phyloP scores from a whole-genome alignment of 2,113 vertebrate species.

The Tauraco erythrolophus region DNA sequence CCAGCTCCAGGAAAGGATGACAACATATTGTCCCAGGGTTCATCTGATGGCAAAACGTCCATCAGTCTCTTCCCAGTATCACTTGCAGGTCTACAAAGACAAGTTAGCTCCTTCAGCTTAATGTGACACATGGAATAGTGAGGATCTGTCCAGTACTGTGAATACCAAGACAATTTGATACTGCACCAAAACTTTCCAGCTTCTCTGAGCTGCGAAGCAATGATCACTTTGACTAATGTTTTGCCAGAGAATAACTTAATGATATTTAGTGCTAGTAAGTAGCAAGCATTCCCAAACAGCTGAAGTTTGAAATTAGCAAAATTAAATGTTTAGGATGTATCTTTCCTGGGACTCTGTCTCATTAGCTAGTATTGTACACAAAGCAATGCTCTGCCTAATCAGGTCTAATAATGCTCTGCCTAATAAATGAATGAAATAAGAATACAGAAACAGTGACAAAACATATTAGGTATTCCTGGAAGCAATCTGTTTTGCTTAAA shows the following conservation, averaged over 20 bases:
- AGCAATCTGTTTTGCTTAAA: background rate
- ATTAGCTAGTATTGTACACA: background rate
- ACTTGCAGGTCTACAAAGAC: background rate
- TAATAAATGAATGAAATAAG: background rate
- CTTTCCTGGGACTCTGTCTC: background rate
- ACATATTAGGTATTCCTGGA: background rate
- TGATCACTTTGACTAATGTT: background rate
- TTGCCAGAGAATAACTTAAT: background rate
- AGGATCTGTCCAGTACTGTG: background rate
- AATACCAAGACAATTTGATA: background rate
- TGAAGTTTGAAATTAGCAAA: background rate
- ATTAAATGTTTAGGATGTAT: background rate
- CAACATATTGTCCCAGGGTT: background rate
- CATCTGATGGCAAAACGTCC: background rate
- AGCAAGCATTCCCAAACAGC: background rate
- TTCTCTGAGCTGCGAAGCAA: too few species aligned
- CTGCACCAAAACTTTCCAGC: background rate
- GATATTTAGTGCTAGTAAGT: background rate
- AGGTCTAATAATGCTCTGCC: background rate
- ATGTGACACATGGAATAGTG: background rate
- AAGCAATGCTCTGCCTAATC: background rate
- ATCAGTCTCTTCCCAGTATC: background rate
- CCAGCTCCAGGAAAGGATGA: background rate
- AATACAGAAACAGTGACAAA: background rate
- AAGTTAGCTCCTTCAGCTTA: background rate